Evolutionary conservation across 2,888 invertebrate species (phyloP).

Genomic region (Smittia sp.): DNA sequence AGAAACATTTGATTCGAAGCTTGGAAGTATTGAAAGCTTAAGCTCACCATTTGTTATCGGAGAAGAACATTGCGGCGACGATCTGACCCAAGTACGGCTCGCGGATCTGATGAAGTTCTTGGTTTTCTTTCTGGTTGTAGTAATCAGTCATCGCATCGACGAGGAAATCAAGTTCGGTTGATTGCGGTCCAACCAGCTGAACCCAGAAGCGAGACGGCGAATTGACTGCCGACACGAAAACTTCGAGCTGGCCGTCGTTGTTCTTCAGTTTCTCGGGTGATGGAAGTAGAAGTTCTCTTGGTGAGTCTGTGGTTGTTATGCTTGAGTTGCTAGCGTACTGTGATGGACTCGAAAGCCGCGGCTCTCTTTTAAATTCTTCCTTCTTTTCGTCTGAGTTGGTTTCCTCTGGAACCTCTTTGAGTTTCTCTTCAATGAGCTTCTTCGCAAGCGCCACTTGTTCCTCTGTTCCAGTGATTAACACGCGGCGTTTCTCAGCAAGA

Average conservation of each 20-base stretch:
- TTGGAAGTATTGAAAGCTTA: too few relatives aligned
- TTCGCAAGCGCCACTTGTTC: constrained; percentile 73
- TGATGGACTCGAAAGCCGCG: constrained; percentile 51
- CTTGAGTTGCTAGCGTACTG: constrained; percentile 45
- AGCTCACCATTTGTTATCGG: constrained; percentile 73
- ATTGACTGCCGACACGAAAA: constrained; percentile 82
- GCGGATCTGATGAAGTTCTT: constrained; percentile 60
- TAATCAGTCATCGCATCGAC: constrained; percentile 80
- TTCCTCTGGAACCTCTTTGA: background rate
- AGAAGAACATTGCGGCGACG: constrained; percentile 79
- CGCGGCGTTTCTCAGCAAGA: constrained; percentile 48
- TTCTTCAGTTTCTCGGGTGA: constrained; percentile 48
- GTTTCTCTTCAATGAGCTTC: constrained; percentile 67
- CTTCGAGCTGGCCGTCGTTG: constrained; percentile 67
- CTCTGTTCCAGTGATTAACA: constrained; percentile 63
- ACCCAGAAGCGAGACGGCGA: constrained; percentile 83
- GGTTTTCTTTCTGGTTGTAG: constrained; percentile 65
- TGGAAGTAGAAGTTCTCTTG: constrained; percentile 47
- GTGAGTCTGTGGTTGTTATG: constrained; percentile 51
- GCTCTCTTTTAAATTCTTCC: constrained; percentile 55
- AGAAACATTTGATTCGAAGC: too few relatives aligned
- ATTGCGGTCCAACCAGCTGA: constrained; percentile 73
- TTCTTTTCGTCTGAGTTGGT: constrained; percentile 46
- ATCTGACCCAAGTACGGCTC: constrained; percentile 69
- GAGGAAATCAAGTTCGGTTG: constrained; percentile 73